These are phyloP conservation scores for Erebia aethiops DNA, from an alignment of 2,888 invertebrate species.

Conservation along the genomic window DNA sequence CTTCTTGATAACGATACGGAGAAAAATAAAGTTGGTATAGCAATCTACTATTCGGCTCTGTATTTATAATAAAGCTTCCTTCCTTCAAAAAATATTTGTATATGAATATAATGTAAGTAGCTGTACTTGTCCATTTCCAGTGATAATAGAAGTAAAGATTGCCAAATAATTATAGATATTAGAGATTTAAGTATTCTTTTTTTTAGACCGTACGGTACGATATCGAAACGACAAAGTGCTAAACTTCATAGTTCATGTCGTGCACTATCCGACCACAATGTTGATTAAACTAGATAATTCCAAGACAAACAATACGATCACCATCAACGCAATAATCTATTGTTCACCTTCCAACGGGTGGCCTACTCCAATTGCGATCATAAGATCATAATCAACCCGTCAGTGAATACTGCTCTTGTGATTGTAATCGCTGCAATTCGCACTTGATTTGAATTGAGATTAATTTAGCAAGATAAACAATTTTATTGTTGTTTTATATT, in stretches of 20 bases:
- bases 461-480: constrained; percentile 7
- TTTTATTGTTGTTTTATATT: background rate
- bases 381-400: constrained; percentile 30
- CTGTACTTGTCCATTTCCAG: too few relatives aligned
- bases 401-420: constrained; percentile 5
- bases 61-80: too few relatives aligned
- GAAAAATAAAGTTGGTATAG: too few relatives aligned
- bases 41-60: too few relatives aligned
- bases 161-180: too few relatives aligned
- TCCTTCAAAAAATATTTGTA: too few relatives aligned
- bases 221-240: background rate
- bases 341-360: constrained; percentile 32
- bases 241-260: background rate
- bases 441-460: constrained; percentile 6
- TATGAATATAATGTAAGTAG: too few relatives aligned
- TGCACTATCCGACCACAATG: constrained; percentile 8
- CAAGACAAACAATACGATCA: constrained; percentile 37
- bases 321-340: constrained; percentile 32
- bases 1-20: too few relatives aligned
- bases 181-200: too few relatives aligned
- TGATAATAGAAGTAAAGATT: too few relatives aligned
- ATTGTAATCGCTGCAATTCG: background rate
- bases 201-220: background rate
- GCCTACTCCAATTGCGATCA: constrained; percentile 31
- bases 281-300: constrained; percentile 26